These are phyloP conservation scores for Craniophora ligustri DNA, from an alignment of 2,888 invertebrate species.

Conservation along the genomic window DNA sequence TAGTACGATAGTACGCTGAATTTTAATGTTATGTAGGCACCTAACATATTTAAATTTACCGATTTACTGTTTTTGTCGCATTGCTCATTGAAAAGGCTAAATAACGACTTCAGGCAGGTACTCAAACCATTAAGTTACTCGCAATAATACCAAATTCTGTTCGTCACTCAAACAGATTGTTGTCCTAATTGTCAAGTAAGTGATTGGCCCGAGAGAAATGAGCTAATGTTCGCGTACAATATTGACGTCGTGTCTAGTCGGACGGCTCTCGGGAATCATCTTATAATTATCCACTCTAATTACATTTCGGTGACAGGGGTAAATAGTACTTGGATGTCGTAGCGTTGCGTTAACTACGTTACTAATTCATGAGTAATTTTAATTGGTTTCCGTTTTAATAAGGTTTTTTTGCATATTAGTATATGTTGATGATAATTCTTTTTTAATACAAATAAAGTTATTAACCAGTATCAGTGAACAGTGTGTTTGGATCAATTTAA, in stretches of 20 bases:
- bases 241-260: conserved; percentile 63
- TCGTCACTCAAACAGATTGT: conserved; percentile 57
- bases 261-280: conserved; percentile 42
- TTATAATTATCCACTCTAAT: conserved; percentile 47
- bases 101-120: not conserved
- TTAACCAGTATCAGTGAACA: too few species aligned
- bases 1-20: too few species aligned
- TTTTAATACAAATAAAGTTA: too few species aligned
- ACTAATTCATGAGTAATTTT: too few species aligned
- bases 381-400: too few species aligned
- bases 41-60: too few species aligned
- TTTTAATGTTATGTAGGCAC: too few species aligned
- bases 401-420: too few species aligned
- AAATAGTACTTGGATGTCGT: not conserved
- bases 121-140: not conserved
- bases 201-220: conserved; percentile 71
- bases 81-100: not conserved
- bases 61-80: too few species aligned
- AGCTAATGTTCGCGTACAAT: conserved; percentile 70
- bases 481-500: too few species aligned
- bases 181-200: conserved; percentile 69
- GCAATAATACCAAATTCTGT: conserved; percentile 25
- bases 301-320: conserved; percentile 17
- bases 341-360: not conserved
- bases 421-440: too few species aligned